Base-by-base conservation (phyloP, 2,797 vertebrate genomes). In the Pterois miles region DNA sequence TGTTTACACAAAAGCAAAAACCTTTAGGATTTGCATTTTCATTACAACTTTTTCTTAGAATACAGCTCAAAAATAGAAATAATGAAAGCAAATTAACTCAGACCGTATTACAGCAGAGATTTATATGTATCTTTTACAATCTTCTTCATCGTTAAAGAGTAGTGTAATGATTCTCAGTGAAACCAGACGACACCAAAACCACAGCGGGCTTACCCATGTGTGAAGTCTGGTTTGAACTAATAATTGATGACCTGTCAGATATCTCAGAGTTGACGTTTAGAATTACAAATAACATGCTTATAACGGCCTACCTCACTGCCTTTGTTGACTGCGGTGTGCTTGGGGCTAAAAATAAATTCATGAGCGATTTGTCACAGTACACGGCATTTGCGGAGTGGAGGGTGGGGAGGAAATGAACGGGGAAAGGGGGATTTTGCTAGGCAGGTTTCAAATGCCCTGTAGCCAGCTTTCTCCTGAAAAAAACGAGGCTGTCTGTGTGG, bases 351-450 rank as follows among this genome's bases (percentile, higher is more conserved):
- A 93, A 93, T 92, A 92, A 5, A 63, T 53, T 56, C 46, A 63
- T 18, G 76, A 67, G 60, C 38, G 46, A 84, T 84, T 79, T 78
- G 77, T 89, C 80, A 86, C 87, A 87, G 88, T 83, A 73, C 86
- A 74, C 20, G 59, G 70, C 86, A 84, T 91, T 92, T 89, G 76
- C 23, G 50, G 63, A 63, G 40, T 16, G 3, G 31, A 88, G 94
- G 94, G 94, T 81, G 94, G 91, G 94, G 92, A 95, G 94, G 95
- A 95, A 95, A 91, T 91, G 90, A 88, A 81, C 74, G 54, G 74
- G 66, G 87, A 72, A 66, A 66, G 76, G 84, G 88, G 86, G 72
- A 72, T 88, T 91, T 86, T 81, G 52, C 65, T 53, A 29, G 74
- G 70, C 69, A 52, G 56, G 48, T 46, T 73, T 73, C 79, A 74